phyloP scores from a whole-genome alignment of 2,797 vertebrate genomes.

The Otolemur crassicaudatus region DNA sequence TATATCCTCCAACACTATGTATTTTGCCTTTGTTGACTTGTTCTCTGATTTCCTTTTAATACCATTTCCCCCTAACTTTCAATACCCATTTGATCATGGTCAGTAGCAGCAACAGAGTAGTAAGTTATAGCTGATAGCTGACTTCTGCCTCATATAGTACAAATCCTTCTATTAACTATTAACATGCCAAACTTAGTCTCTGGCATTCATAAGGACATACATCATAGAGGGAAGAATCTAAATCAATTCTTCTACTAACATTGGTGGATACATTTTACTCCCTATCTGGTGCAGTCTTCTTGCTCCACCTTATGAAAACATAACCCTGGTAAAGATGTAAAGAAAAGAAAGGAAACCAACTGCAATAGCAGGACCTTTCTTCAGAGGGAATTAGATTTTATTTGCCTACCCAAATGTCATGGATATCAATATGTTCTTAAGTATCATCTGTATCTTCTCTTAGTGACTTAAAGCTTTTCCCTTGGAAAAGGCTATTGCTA shows the following conservation, averaged over 20 bases:
- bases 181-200: background rate
- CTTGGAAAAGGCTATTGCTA: background rate
- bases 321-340: background rate
- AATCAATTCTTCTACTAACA: background rate
- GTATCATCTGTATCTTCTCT: background rate
- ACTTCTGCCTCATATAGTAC: background rate
- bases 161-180: background rate
- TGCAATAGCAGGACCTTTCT: background rate
- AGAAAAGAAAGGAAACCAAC: background rate
- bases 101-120: background rate
- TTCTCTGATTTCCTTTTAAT: background rate
- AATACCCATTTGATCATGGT: background rate
- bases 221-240: background rate
- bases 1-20: no score
- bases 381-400: background rate
- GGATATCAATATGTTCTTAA: background rate
- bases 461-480: background rate
- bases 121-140: background rate
- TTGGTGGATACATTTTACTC: background rate
- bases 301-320: background rate
- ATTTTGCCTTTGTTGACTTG: background rate
- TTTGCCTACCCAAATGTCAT: background rate
- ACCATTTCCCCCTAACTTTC: background rate
- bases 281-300: background rate
- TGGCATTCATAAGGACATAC: background rate